Conservation (phyloP, 2,797 vertebrate genomes). For the Paramormyrops hopkinsi region DNA sequence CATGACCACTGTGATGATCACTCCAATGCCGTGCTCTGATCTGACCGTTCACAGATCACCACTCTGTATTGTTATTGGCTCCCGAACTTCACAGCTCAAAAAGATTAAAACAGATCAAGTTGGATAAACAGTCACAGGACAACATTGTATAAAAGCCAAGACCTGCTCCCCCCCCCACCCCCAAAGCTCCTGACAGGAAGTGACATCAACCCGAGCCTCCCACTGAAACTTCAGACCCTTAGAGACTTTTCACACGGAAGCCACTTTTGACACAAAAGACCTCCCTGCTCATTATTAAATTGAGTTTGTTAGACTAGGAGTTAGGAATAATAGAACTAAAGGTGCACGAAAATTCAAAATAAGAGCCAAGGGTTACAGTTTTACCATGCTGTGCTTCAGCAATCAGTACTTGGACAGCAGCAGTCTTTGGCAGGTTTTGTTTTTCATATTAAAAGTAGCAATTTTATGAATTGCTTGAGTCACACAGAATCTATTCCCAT, state of each 20-base stretch:
- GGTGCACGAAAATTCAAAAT: not conserved
- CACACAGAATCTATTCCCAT: not conserved
- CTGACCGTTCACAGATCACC: not conserved
- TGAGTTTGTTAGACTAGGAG: not conserved
- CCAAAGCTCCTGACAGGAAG: not conserved
- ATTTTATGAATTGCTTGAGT: not conserved
- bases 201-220: not conserved
- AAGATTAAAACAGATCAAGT: not conserved
- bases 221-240: not conserved
- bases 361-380: not conserved
- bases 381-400: not conserved
- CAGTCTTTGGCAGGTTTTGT: not conserved
- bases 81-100: not conserved
- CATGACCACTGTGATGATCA: not conserved
- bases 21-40: not conserved
- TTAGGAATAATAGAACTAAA: not conserved
- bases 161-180: not conserved
- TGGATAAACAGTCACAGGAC: not conserved
- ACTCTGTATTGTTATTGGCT: not conserved
- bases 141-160: not conserved
- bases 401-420: not conserved
- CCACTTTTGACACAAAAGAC: not conserved
- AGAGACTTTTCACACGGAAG: not conserved
- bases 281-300: not conserved
- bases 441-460: not conserved